phyloP scores from a whole-genome alignment of 2,797 vertebrate genomes.

The Chiroxiphia lanceolata region DNA sequence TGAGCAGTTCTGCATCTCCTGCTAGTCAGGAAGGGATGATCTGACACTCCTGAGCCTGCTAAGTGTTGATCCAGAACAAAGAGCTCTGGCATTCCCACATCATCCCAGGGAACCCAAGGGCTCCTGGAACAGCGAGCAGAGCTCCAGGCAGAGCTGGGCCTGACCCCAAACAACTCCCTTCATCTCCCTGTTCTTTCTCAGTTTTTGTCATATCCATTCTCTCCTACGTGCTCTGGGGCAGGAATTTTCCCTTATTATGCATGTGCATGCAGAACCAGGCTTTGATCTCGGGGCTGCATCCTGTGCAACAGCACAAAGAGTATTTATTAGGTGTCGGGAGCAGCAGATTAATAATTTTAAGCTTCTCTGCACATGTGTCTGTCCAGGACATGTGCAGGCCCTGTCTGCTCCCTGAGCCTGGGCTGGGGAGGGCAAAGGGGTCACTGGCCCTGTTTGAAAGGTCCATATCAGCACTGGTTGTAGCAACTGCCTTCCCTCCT shows the following conservation, averaged over 20 bases:
- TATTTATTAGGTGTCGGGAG: neutral
- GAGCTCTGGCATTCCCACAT: neutral
- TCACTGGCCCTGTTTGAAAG: neutral
- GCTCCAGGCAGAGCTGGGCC: neutral
- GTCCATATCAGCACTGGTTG: neutral
- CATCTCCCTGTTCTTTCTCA: neutral
- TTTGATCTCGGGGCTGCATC: conserved; percentile 32
- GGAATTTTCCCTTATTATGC: neutral
- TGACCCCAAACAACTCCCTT: neutral
- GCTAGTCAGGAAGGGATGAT: neutral
- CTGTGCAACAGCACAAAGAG: neutral
- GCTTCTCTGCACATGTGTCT: neutral
- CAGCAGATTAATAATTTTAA: neutral
- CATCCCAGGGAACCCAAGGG: neutral
- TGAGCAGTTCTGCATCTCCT: neutral
- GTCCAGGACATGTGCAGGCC: neutral
- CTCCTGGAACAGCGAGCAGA: neutral
- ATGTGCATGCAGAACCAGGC: neutral
- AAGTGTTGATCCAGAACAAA: neutral
- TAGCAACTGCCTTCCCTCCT: neutral
- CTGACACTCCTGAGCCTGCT: neutral
- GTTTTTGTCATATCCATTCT: neutral
- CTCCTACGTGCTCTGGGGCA: neutral
- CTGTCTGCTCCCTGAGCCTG: neutral
- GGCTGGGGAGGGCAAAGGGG: neutral